phyloP scores from a whole-genome alignment of 2,888 invertebrate species.

The Metacarcinus magister region DNA sequence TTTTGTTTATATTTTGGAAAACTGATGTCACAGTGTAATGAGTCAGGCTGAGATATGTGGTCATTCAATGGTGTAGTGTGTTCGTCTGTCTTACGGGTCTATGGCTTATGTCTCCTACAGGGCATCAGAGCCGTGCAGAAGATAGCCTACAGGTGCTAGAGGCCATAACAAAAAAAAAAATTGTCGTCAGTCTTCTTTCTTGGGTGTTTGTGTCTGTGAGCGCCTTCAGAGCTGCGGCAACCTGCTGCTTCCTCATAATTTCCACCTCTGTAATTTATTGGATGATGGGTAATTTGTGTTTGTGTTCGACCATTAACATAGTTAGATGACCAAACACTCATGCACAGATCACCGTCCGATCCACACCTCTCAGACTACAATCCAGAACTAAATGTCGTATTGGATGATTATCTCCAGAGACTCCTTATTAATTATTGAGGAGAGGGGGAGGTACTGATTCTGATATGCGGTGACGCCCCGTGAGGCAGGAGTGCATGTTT shows the following conservation, averaged over 20 bases:
- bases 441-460: neutral
- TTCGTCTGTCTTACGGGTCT: neutral
- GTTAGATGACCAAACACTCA: neutral
- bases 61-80: neutral
- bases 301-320: neutral
- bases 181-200: neutral
- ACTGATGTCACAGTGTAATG: neutral
- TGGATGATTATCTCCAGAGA: neutral
- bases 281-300: neutral
- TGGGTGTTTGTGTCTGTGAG: neutral
- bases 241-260: neutral
- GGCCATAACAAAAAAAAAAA: too few species aligned
- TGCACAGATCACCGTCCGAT: neutral
- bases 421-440: neutral
- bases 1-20: neutral
- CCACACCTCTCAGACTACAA: neutral
- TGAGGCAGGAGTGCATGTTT: neutral
- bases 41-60: neutral
- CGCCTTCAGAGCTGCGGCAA: neutral
- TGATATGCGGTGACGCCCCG: neutral
- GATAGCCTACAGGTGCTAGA: too few species aligned
- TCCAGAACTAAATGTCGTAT: neutral
- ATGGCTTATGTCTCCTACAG: too few species aligned
- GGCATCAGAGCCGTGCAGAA: too few species aligned
- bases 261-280: neutral